Percentiles rank a stretch among this genome's conserved stretches.
phyloP scores from a whole-genome alignment of 2,113 vertebrate species.

The Siniperca chuatsi region DNA sequence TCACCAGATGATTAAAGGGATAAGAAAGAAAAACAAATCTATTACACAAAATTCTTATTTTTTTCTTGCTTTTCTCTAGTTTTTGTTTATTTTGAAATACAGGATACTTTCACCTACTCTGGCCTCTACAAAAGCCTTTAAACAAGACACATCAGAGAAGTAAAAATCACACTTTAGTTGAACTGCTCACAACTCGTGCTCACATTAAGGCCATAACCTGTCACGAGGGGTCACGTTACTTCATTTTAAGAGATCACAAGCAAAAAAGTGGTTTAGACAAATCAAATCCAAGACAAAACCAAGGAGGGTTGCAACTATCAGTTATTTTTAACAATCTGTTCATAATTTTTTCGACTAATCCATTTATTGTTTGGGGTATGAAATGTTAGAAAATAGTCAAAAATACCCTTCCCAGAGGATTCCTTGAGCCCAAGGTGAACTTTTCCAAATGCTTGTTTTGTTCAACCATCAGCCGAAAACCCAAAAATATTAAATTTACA shows the following conservation, averaged over 20 bases:
- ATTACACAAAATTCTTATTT: background rate
- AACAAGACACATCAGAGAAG: background rate
- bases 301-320: background rate
- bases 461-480: background rate
- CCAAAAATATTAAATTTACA: background rate
- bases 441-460: background rate
- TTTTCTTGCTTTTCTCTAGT: background rate
- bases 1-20: background rate
- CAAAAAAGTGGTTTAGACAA: no score
- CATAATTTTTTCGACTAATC: background rate
- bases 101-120: background rate
- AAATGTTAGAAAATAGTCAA: background rate
- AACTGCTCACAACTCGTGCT: background rate
- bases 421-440: background rate
- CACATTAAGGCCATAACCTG: background rate
- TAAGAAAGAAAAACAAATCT: background rate
- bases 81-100: background rate
- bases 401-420: background rate
- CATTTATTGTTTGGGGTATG: background rate
- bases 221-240: background rate
- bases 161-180: background rate
- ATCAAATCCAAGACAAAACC: background rate
- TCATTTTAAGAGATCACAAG: background rate
- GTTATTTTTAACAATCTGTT: background rate
- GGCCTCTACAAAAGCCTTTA: background rate